Evolutionary conservation across 2,797 vertebrate species (phyloP).

Genomic region (Gadopsis marmoratus): DNA sequence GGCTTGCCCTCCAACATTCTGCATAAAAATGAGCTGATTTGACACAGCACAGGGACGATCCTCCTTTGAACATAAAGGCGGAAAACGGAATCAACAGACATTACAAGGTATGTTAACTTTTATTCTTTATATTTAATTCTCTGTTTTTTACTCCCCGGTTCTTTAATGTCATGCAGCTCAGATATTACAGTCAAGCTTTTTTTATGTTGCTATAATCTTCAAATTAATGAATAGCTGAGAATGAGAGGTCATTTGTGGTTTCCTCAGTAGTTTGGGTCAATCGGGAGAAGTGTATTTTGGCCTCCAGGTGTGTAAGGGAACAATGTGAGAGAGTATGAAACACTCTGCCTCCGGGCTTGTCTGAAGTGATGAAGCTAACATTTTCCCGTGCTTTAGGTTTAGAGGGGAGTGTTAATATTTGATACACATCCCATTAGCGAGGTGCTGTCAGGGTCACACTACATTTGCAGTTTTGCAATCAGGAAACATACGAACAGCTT

Average conservation of each 20-base stretch:
- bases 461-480: slow-evolving; percentile 2
- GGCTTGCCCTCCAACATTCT: slow-evolving; percentile 33
- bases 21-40: slow-evolving; percentile 22
- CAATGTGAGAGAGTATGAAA: slow-evolving; percentile 20
- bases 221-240: not conserved
- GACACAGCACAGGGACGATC: not conserved
- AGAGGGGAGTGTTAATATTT: slow-evolving; percentile 41
- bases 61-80: slow-evolving; percentile 8
- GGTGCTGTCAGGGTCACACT: not conserved
- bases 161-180: not conserved
- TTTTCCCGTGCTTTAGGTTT: slow-evolving; percentile 14
- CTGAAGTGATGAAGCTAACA: slow-evolving; percentile 15
- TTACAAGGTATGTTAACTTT: slow-evolving; percentile 52
- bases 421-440: slow-evolving; percentile 12
- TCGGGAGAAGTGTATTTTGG: slow-evolving; percentile 6
- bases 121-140: not conserved
- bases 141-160: not conserved
- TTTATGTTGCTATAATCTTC: not conserved
- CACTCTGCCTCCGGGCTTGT: slow-evolving; percentile 14
- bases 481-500: not conserved
- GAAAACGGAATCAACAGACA: not conserved
- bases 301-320: slow-evolving; percentile 36
- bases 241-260: not conserved
- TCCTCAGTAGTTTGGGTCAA: slow-evolving; percentile 11
- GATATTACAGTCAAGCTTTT: not conserved